Conservation (phyloP, 2,888 invertebrate genomes). For the Kuschelorhynchus macadamiae region DNA sequence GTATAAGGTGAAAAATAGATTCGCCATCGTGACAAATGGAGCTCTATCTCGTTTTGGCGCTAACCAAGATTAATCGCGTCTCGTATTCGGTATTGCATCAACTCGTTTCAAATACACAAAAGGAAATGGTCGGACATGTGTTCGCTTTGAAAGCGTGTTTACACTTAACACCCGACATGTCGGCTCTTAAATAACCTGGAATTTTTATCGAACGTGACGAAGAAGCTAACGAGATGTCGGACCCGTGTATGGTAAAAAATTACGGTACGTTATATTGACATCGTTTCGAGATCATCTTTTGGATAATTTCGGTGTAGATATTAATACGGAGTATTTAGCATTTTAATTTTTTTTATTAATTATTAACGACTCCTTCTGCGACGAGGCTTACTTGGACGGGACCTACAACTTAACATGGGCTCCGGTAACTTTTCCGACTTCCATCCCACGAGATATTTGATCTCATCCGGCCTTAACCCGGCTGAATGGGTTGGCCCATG, state of each 20-base stretch:
- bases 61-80: slow-evolving; percentile 27
- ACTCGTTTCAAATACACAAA: slow-evolving; percentile 34
- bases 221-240: slow-evolving; percentile 19
- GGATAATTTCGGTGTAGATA: too few species aligned
- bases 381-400: too few species aligned
- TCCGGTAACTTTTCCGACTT: too few species aligned
- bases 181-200: slow-evolving; percentile 27
- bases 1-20: slow-evolving; percentile 15
- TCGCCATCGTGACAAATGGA: slow-evolving; percentile 27
- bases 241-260: slow-evolving; percentile 22
- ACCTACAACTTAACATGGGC: too few species aligned
- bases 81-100: slow-evolving; percentile 32
- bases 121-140: slow-evolving; percentile 39
- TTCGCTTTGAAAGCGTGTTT: slow-evolving; percentile 23
- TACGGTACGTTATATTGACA: too few species aligned
- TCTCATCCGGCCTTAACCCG: too few species aligned
- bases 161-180: slow-evolving; percentile 27
- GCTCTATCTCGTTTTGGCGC: slow-evolving; percentile 24
- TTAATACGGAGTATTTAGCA: too few species aligned
- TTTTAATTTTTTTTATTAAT: too few species aligned
- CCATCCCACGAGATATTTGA: too few species aligned
- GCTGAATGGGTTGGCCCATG: too few species aligned
- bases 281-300: too few species aligned
- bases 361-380: too few species aligned
- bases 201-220: slow-evolving; percentile 37